phyloP scores from a whole-genome alignment of 2,888 invertebrate genomes.

The Calliopum simillimum region DNA sequence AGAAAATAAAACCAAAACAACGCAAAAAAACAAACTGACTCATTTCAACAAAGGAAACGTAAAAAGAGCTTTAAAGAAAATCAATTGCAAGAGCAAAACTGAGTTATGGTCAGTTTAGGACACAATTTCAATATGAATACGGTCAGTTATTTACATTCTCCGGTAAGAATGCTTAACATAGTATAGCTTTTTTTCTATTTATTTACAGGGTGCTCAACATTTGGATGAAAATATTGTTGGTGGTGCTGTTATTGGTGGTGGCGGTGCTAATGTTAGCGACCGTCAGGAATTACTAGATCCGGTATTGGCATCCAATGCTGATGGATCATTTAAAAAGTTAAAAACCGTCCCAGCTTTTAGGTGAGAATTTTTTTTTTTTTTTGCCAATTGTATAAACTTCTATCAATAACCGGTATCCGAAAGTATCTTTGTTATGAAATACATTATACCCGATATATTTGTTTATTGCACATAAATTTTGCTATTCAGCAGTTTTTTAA shows the following conservation, averaged over 20 bases:
- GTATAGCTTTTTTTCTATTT: slow-evolving; percentile 15
- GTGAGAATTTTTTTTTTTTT: slow-evolving; percentile 47
- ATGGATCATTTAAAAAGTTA: slow-evolving; percentile 56
- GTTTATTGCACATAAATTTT: too few species aligned
- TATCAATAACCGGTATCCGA: too few species aligned
- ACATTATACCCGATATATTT: too few species aligned
- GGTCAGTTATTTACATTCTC: slow-evolving; percentile 42
- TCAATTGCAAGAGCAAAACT: too few species aligned
- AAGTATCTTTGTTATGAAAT: too few species aligned
- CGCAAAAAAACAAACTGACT: too few species aligned
- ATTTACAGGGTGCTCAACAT: slow-evolving; percentile 53
- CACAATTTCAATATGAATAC: slow-evolving; percentile 51
- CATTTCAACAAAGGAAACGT: too few species aligned
- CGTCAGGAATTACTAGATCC: slow-evolving; percentile 61
- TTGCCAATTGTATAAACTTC: too few species aligned
- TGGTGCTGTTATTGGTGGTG: slow-evolving; percentile 42
- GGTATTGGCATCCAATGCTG: slow-evolving; percentile 58
- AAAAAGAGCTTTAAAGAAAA: too few species aligned
- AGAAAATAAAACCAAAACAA: too few species aligned
- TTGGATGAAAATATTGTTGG: slow-evolving; percentile 48
- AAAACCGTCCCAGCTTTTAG: slow-evolving; percentile 64
- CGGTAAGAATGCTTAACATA: slow-evolving; percentile 13
- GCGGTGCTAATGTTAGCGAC: slow-evolving; percentile 50
- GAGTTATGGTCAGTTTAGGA: slow-evolving; percentile 51
- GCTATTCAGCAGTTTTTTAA: too few species aligned